Evolutionary conservation across 2,888 invertebrate species (phyloP), one percentile per base, ranked within the genome.

Genomic region (Doris montereyensis): DNA sequence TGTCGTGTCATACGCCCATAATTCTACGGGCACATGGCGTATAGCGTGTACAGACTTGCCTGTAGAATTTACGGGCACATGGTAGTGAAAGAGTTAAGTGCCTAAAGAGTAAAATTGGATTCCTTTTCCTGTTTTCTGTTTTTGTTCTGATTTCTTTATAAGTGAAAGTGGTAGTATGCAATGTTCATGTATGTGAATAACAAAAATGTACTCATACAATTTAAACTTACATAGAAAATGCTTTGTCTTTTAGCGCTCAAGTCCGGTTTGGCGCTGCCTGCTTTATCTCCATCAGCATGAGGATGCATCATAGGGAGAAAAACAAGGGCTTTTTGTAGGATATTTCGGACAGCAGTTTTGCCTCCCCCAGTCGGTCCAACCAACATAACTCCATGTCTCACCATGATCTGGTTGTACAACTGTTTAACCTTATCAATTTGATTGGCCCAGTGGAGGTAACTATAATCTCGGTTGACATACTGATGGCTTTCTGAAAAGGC

Each of bases 301-400:
- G 62, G 67, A 4, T 76, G 71, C 26, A 82, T 87, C 34, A 88
- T 87, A 2, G 91, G 91, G 76, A 91, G 83, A 30, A 90, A 80
- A 5, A 88, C 86, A 30, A 91, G 86, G 8, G 91, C 91, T 83
- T 87, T 89, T 86, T 91, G 90, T 58, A 91, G 86, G 79, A 91
- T 88, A 76, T 86, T 88, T 67, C 91, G 81, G n/a, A 88, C 86
- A 0, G 89, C 86, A 0, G 90, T 89, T 83, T 91, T 91, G 2
- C 91, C 91, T 2, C 91, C 90, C 32, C 91, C 90, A 2, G 91
- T 89, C 0, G 91, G 91, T 2, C 91, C 91, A 2, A 91, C 90
- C 78, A 91, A 83, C 91, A 91, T 91, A 62, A 91, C 90, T 1
- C 91, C 91, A 77, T 91, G 91, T 5, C 91, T 86, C 3, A 91